Evolutionary conservation across 2,797 vertebrate genomes (phyloP), one percentile per base, ranked within the genome.

Genomic region (Oophaga sylvatica): DNA sequence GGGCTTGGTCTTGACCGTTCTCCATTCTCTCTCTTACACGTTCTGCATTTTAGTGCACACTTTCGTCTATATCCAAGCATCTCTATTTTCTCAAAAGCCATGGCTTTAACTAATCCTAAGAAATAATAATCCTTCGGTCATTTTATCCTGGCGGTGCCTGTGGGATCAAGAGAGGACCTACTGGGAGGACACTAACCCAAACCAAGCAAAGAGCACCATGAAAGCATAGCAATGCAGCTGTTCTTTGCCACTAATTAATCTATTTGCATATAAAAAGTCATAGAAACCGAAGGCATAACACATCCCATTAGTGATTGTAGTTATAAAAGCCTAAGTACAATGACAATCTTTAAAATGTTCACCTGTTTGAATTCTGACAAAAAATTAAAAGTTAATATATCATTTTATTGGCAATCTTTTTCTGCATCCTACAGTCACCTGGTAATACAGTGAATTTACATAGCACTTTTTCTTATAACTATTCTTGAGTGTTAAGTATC

Each of bases 41-140:
- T 57, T 87, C 81, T 85, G 45, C 65, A 22, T 85, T 85, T 88
- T 80, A 88, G 16, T 65, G 31, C 79, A 85, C 83, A 77, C 87
- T 85, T 77, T 81, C 60, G 70, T 88, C 85, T 83, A 60, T 70
- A 85, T 70, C 87, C 83, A 78, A 81, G 76, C 83, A 77, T 70
- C 60, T 41, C 41, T 41, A 85, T 81, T 80, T 81, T 84, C 65
- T 84, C 83, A 76, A 71, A 88, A 85, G 31, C 65, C 60, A n/a
- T 76, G 70, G 83, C 68, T 88, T 88, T 88, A 85, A 45, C 70
- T 88, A 88, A 88, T 88, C 87, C 87, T 81, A 60, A 81, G 83
- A 85, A 85, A 88, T 88, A 83, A 88, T 88, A 83, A 88, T 88
- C 59, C 83, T 80, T 82, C 31, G 81, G 78, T 85, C 79, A 81